phyloP scores from a whole-genome alignment of 2,113 vertebrate genomes.

The Myiozetetes cayanensis region DNA sequence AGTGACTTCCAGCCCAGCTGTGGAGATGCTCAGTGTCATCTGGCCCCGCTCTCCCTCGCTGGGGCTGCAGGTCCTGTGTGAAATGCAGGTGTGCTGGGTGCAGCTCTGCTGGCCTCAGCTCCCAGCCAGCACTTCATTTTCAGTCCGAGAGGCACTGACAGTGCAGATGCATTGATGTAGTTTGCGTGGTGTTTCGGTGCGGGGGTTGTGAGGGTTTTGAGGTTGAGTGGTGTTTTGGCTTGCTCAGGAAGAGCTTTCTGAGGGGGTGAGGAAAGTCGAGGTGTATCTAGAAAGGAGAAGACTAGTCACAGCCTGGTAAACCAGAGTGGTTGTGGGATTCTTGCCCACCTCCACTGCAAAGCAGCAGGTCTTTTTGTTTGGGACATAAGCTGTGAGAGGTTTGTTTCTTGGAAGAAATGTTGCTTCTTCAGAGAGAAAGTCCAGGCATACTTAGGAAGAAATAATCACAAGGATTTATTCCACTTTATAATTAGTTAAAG shows the following conservation, averaged over 20 bases:
- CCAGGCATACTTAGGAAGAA: not conserved
- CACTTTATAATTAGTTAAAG: not conserved
- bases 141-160: rapidly evolving
- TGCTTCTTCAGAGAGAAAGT: not conserved
- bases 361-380: not conserved
- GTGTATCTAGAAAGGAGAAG: not conserved
- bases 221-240: not conserved
- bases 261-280: not conserved
- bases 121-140: not conserved
- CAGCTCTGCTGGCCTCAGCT: not conserved
- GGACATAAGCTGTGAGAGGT: not conserved
- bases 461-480: not conserved
- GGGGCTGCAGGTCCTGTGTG: not conserved
- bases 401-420: not conserved
- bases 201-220: not conserved
- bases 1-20: slow-evolving; percentile 34
- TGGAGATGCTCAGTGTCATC: not conserved
- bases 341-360: not conserved
- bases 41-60: not conserved
- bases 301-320: not conserved
- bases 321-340: not conserved
- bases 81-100: slow-evolving; percentile 2
- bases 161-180: not conserved
- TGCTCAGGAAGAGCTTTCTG: slow-evolving; percentile 19
- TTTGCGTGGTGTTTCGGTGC: not conserved